Base-by-base conservation (phyloP, 2,113 vertebrate species). In the Trachemys scripta region DNA sequence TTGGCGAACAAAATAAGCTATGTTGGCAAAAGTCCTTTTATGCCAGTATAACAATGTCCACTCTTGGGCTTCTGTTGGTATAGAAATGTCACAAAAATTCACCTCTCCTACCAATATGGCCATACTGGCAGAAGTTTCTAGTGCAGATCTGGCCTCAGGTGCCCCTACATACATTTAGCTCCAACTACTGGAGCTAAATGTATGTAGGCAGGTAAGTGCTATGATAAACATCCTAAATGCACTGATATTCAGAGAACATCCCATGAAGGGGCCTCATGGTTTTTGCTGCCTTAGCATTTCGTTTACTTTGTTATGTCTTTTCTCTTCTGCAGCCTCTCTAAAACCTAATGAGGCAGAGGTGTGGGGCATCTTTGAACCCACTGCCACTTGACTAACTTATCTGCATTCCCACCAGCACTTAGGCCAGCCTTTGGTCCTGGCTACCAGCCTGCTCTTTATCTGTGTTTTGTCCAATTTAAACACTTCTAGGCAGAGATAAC, bases 21-120 rank as follows among this genome's bases (percentile, higher is more conserved):
- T 45, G 24, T 24, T 47, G 42, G 42, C 45, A 78, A 45, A 78
- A 47, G 45, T 29, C 42, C 17, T 35, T 72, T 72, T 38, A 19
- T 72, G 19, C 9, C 38, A 19, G 19, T 72, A 22, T 38, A 10
- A 38, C 19, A 38, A 38, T 72, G 65, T 38, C n/a, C 20, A n/a
- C 35, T 72, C 19, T 38, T 20, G 19, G 13, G 25, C 75, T 94
- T 90, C 80, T 76, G 72, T 80, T 89, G 88, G 75, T 1, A 0
- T 35, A 83, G 81, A 80, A 94, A 85, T 16, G 92, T 96, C 92
- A 92, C 95, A 54, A 45, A 96, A 94, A 95, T n/a, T 85, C 93
- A 91, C 82, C 96, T 79, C 93, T 95, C 90, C 90, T 87, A 95
- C 82, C 94, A 91, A 96, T 96, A 90, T 3, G 53, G 50, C 53